These are phyloP conservation scores for Pogonognathellus flavescens DNA, from an alignment of 1,140 invertebrate genomes.

Conservation along the genomic window DNA sequence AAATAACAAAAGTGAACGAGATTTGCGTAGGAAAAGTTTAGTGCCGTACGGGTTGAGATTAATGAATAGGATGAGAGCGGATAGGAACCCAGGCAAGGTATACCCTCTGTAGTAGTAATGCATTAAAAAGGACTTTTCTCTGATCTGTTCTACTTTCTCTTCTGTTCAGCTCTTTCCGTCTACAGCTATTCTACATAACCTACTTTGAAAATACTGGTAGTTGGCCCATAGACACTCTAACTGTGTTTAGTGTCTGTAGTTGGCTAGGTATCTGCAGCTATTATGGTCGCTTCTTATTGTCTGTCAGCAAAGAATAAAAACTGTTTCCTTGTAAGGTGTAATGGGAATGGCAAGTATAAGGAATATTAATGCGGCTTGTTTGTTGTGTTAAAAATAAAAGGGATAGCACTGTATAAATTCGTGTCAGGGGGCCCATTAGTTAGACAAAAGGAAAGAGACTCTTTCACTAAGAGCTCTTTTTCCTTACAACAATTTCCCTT, in stretches of 20 bases:
- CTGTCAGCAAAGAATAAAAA: slow-evolving; percentile 23
- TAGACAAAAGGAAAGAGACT: slow-evolving; percentile 56
- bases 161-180: background rate
- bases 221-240: background rate
- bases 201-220: background rate
- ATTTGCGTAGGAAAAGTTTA: slow-evolving; percentile 1
- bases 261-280: background rate
- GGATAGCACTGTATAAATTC: slow-evolving; percentile 60
- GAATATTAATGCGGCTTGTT: slow-evolving; percentile 56
- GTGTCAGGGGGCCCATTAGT: slow-evolving; percentile 60
- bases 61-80: slow-evolving; percentile 22
- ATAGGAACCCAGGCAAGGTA: background rate
- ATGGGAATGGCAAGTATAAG: slow-evolving; percentile 45
- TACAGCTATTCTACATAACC: background rate
- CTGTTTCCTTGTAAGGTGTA: slow-evolving; percentile 45
- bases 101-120: background rate
- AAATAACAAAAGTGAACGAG: background rate
- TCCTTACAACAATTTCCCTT: slow-evolving; percentile 28
- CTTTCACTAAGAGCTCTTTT: slow-evolving; percentile 52
- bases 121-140: slow-evolving; percentile 27
- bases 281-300: background rate
- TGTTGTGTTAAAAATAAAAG: slow-evolving; percentile 54
- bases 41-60: background rate
- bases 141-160: slow-evolving; percentile 36
- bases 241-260: background rate